Base-by-base conservation (phyloP, 2,113 vertebrate genomes). In the Girardinichthys multiradiatus region DNA sequence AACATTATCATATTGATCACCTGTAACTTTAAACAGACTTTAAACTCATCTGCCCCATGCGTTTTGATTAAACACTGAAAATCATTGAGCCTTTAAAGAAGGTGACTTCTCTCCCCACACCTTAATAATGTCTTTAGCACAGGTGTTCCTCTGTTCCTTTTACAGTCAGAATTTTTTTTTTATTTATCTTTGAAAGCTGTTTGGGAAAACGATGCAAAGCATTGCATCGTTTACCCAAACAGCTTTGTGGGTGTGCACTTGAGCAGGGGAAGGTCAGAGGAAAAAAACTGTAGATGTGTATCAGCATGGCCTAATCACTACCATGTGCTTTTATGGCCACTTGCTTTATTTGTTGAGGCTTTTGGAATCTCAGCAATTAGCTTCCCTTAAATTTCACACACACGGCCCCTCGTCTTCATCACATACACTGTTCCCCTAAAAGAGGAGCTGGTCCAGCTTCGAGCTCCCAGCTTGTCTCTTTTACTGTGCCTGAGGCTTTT, bases 281-380 rank as follows among this genome's bases (percentile, higher is more conserved):
- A 70, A 68, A 60, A n/a, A 15, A 31, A 66, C 39, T 84, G 82
- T 68, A 80, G 86, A 87, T 91, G 57, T 54, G 77, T 87, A 88
- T 90, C 90, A 21, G 7, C 21, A 78, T 79, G 79, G 85, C 74
- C 87, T 91, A 92, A 94, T 94, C 92, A 93, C 93, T 95, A 90
- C 93, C 95, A 96, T 94, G 93, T 95, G 94, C 80, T 39, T 87
- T 91, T 73, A 92, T 88, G 85, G 89, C 93, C 93, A 83, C 28
- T 76, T n/a, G 75, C n/a, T 94, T 94, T 89, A 90, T 93, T 79
- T 87, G 92, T 89, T 80, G 92, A 94, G 93, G 93, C 81, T 60
- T 92, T 91, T 94, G 92, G 92, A 94, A 95, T 94, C 93, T 76
- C 86, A 92, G 91, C 92, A 94, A 89, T 94, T 94, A 90, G 89